These are phyloP conservation scores for Sinella curviseta DNA, from an alignment of 1,140 invertebrate genomes.

Conservation along the genomic window DNA sequence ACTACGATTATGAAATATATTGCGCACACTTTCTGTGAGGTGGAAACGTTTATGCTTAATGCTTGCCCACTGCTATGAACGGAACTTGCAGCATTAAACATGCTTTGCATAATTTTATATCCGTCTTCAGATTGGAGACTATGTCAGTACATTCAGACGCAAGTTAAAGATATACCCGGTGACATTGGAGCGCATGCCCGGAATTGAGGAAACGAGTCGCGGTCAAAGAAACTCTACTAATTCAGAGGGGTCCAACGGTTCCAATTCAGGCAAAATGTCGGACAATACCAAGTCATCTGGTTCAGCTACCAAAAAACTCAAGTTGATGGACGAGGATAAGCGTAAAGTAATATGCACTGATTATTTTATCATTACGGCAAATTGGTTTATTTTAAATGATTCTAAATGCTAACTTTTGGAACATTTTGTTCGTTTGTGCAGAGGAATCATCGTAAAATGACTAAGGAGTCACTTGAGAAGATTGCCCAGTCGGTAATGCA, in stretches of 20 bases:
- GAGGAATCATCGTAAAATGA: background rate
- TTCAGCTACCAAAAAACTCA: background rate
- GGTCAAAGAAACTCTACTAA: too few species aligned
- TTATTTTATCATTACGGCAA: too few species aligned
- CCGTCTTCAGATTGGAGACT: conserved; percentile 30
- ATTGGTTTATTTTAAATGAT: too few species aligned
- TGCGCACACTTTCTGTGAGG: too few species aligned
- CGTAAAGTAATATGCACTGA: background rate
- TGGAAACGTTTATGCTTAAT: too few species aligned
- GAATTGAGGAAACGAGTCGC: conserved; percentile 7
- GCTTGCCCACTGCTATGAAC: too few species aligned
- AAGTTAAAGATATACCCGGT: conserved; percentile 28
- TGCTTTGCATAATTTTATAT: background rate
- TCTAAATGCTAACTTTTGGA: too few species aligned
- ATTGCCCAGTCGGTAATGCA: background rate
- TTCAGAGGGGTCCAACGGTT: too few species aligned
- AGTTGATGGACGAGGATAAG: background rate
- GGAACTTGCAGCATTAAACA: too few species aligned
- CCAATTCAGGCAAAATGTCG: too few species aligned
- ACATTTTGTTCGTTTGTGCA: too few species aligned
- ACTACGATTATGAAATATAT: too few species aligned
- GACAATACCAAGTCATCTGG: background rate
- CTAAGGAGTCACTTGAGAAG: background rate
- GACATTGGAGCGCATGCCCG: background rate
- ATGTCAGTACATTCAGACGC: conserved; percentile 22